Evolutionary conservation across 2,888 invertebrate genomes (phyloP), one percentile per base, ranked within the genome.

Genomic region (Pardosa pseudoannulata): DNA sequence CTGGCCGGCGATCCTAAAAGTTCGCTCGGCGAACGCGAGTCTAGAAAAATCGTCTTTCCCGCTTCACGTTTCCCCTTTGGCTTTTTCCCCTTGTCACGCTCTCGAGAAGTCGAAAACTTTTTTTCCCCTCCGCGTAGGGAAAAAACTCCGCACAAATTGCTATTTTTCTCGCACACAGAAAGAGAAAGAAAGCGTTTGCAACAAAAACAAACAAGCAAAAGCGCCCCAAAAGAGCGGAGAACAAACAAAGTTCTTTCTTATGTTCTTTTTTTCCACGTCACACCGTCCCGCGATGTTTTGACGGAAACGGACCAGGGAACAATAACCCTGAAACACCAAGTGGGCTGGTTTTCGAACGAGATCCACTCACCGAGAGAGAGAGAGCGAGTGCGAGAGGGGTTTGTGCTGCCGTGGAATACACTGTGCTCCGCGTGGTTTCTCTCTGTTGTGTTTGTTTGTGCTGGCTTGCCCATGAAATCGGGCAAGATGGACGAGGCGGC

Each of bases 281-380:
- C 36, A 36, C 67, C 23, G 36, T 56, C 70, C 50, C 28, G 65
- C 62, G 29, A 62, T 82, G 82, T 82, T 82, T 75, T 75, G 82
- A 64, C 75, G 82, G 75, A 75, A 70, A 68, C 68, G 46, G 62
- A 36, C 27, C 41, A 70, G 82, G 82, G 82, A 82, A 82, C 82
- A 82, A 82, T 82, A 82, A 82, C 82, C 82, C 82, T 82, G 36
- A n/a, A n/a, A n/a, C 19, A 32, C 64, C 82, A 74, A 73, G 75
- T 75, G 74, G 79, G 79, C 36, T 64, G 79, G 41, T 71, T 65
- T 41, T n/a, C n/a, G n/a, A n/a, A n/a, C n/a, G n/a, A n/a, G n/a
- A n/a, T n/a, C n/a, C n/a, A 56, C 62, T 39, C 71, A 7, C 29
- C 46, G 71, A 46, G 46, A 28, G 46, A 29, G 13, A 13, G 46